Evolutionary conservation across 2,888 invertebrate species (phyloP).

Genomic region (Tenthredo amoena): DNA sequence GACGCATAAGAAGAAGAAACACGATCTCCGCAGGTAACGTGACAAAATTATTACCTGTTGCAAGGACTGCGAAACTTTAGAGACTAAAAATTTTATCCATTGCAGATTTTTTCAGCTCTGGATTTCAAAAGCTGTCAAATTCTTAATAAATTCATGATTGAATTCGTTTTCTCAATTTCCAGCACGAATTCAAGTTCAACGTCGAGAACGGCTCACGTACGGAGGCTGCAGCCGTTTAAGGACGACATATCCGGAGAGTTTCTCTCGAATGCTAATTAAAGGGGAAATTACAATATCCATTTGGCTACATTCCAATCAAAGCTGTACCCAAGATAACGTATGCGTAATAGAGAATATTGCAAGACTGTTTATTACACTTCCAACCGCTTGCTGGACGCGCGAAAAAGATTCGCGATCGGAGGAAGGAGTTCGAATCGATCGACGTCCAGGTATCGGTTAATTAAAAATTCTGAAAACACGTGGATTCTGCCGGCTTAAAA

Average conservation of each 20-base stretch:
- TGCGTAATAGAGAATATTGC: not conserved
- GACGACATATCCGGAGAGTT: not conserved
- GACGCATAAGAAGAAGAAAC: constrained; percentile 44
- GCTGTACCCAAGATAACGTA: not conserved
- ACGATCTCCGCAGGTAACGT: constrained; percentile 25
- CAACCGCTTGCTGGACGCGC: not conserved
- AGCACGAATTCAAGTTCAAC: not conserved
- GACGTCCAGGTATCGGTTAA: not conserved
- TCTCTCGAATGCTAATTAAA: constrained; percentile 9
- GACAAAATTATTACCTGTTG: not conserved
- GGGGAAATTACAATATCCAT: constrained; percentile 31
- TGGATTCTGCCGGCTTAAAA: not conserved
- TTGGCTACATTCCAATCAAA: constrained; percentile 26
- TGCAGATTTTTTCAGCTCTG: not conserved
- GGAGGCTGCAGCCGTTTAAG: not conserved
- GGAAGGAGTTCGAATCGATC: not conserved
- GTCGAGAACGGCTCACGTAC: not conserved
- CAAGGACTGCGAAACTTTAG: not conserved
- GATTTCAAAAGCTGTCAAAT: not conserved
- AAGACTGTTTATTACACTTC: constrained; percentile 15
- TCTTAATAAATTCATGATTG: not conserved
- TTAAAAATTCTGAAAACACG: not conserved
- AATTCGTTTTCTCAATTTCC: not conserved
- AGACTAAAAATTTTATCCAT: not conserved
- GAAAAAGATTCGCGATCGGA: not conserved